Conservation (phyloP, 2,113 vertebrate genomes). For the Ammodytes marinus region DNA sequence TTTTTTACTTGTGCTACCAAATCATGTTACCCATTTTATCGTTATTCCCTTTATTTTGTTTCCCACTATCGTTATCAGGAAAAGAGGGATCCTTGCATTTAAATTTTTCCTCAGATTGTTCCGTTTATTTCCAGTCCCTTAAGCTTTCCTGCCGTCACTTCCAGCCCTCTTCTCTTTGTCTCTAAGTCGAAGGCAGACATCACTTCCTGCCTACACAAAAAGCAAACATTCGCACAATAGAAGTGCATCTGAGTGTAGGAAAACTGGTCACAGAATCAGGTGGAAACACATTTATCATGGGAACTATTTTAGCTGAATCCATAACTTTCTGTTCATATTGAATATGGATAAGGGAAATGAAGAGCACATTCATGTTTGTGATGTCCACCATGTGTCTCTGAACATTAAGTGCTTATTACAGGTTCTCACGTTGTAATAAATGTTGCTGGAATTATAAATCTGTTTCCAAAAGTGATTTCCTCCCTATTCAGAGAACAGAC, state of each 20-base stretch:
- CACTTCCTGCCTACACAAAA: conserved; percentile 63
- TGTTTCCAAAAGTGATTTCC: background rate
- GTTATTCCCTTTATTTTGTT: background rate
- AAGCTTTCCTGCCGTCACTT: conserved; percentile 8
- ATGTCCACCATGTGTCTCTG: background rate
- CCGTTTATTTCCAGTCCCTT: background rate
- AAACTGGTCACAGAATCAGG: conserved; percentile 12
- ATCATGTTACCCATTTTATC: conserved; percentile 20
- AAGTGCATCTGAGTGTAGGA: conserved; percentile 25
- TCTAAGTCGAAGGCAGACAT: conserved; percentile 31
- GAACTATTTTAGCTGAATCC: conserved; percentile 31
- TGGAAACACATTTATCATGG: background rate
- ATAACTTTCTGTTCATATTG: conserved; percentile 60
- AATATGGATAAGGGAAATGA: conserved; percentile 39
- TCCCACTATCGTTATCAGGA: conserved; percentile 27
- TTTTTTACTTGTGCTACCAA: conserved; percentile 37
- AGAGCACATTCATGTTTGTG: conserved; percentile 23
- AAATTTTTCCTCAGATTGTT: conserved; percentile 63
- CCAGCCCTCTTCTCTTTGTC: conserved; percentile 28
- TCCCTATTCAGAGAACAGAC: conserved; percentile 7
- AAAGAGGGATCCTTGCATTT: conserved; percentile 49
- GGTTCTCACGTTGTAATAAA: conserved; percentile 18
- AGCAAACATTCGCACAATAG: conserved; percentile 48
- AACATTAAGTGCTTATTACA: conserved; percentile 23
- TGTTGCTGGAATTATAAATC: conserved; percentile 26